Evolutionary conservation across 2,888 invertebrate genomes (phyloP).

Genomic region (Caenorhabditis sulstoni): DNA sequence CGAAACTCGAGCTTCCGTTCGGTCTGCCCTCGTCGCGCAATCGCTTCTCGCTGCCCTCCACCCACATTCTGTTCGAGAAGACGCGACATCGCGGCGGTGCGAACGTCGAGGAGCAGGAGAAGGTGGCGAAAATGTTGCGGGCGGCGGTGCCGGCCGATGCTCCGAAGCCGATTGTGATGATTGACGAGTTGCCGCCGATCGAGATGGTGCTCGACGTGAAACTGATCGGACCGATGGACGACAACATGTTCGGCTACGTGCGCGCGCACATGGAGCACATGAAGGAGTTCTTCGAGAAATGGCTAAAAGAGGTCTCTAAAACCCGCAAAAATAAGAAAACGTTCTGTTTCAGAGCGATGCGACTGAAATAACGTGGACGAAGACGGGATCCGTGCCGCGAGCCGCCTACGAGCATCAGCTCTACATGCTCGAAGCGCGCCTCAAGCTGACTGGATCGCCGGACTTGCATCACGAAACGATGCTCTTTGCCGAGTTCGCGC

Average conservation of each 20-base stretch:
- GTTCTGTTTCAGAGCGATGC: background rate
- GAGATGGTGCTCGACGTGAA: conserved; percentile 33
- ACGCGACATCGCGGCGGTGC: conserved; percentile 44
- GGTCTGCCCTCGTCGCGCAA: background rate
- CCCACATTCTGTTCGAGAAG: conserved; percentile 53
- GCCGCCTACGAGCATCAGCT: conserved; percentile 53
- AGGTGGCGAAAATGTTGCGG: conserved; percentile 27
- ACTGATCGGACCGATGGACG: conserved; percentile 34
- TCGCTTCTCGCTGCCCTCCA: conserved; percentile 50
- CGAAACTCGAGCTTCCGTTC: background rate
- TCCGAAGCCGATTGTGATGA: no score
- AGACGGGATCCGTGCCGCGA: conserved; percentile 35
- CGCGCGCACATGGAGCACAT: conserved; percentile 28
- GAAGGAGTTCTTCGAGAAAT: conserved; percentile 23
- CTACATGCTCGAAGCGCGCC: conserved; percentile 32
- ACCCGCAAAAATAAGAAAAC: background rate
- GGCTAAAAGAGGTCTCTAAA: conserved; percentile 3
- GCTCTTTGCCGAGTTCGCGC: conserved; percentile 22
- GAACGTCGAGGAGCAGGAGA: conserved; percentile 51
- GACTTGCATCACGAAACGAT: background rate
- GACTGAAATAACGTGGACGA: conserved; percentile 29
- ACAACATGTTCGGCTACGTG: conserved; percentile 38
- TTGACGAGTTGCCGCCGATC: background rate
- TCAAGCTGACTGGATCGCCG: background rate
- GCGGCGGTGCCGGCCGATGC: conserved; percentile 16